A percentile compares a stretch with the other conserved stretches of the same genome.
These are phyloP conservation scores for Cerastis leucographa DNA, from an alignment of 2,888 invertebrate species.

Conservation along the genomic window DNA sequence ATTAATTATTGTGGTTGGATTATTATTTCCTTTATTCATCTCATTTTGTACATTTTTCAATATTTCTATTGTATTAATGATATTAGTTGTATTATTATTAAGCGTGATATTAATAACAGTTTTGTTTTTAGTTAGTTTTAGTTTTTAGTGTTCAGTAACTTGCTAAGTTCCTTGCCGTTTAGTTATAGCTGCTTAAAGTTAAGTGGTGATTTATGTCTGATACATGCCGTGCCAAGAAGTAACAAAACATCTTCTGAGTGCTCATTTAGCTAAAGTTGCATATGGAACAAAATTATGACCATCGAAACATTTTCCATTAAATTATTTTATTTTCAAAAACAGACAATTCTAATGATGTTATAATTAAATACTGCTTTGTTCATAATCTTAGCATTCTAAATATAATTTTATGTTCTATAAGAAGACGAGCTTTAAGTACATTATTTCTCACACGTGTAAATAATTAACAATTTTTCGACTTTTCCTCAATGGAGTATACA, in stretches of 20 bases:
- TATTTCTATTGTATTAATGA: conserved; percentile 36
- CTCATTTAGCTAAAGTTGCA: too few species aligned
- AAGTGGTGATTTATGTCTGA: too few species aligned
- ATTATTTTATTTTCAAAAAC: neutral
- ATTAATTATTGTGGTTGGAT: conserved; percentile 3
- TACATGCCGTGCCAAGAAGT: too few species aligned
- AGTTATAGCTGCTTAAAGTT: too few species aligned
- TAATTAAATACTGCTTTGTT: neutral
- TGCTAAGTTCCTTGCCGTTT: too few species aligned
- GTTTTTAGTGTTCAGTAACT: too few species aligned
- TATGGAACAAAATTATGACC: too few species aligned
- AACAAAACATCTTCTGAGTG: too few species aligned
- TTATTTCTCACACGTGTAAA: neutral
- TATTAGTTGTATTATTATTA: conserved; percentile 5
- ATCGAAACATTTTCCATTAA: too few species aligned
- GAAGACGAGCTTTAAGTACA: neutral
- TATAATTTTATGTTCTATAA: neutral
- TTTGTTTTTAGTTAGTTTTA: too few species aligned
- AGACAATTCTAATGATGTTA: neutral
- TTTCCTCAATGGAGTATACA: conserved; percentile 11
- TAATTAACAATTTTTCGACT: neutral
- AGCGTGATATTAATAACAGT: conserved; percentile 6
- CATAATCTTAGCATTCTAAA: neutral
- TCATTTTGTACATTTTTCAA: too few species aligned
- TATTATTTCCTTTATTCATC: too few species aligned